phyloP scores from a whole-genome alignment of 2,888 invertebrate species.

The Anagyrus pseudococci region DNA sequence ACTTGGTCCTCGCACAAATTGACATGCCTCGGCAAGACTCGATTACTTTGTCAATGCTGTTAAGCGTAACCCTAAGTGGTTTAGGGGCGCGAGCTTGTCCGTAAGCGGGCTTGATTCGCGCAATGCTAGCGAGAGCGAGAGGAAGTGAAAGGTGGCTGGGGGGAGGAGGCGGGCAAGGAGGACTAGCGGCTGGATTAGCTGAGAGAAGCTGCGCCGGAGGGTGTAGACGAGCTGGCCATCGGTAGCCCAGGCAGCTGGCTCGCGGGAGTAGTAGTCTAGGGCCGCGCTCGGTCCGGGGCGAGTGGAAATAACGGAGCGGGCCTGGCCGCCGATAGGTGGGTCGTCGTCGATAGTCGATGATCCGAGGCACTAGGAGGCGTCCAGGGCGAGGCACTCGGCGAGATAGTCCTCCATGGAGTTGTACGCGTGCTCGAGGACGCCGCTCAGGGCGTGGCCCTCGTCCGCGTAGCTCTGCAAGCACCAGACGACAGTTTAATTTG shows the following conservation, averaged over 20 bases:
- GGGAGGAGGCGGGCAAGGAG: not conserved
- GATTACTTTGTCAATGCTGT: not conserved
- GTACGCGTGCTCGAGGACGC: slow-evolving; percentile 90
- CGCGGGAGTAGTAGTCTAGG: too few species aligned
- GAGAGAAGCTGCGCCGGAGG: too few species aligned
- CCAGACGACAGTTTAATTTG: not conserved
- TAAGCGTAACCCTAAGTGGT: too few species aligned
- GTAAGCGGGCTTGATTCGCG: not conserved
- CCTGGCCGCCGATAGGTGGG: not conserved
- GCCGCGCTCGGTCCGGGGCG: too few species aligned
- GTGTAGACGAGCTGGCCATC: too few species aligned
- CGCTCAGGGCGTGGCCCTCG: slow-evolving; percentile 84
- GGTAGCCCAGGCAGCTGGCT: too few species aligned
- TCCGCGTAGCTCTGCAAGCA: slow-evolving; percentile 84
- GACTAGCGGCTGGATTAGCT: too few species aligned
- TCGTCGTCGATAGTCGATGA: slow-evolving; percentile 28
- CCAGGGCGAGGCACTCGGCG: slow-evolving; percentile 87
- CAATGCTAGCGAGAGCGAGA: slow-evolving; percentile 12
- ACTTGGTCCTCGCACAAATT: slow-evolving; percentile 20
- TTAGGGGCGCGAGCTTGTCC: too few species aligned
- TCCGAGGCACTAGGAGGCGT: slow-evolving; percentile 67
- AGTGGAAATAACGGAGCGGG: not conserved
- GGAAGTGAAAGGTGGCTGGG: not conserved
- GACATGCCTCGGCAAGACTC: slow-evolving; percentile 13
- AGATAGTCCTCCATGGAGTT: slow-evolving; percentile 93